phyloP scores from a whole-genome alignment of 2,113 vertebrate species.

The Rhea americana region DNA sequence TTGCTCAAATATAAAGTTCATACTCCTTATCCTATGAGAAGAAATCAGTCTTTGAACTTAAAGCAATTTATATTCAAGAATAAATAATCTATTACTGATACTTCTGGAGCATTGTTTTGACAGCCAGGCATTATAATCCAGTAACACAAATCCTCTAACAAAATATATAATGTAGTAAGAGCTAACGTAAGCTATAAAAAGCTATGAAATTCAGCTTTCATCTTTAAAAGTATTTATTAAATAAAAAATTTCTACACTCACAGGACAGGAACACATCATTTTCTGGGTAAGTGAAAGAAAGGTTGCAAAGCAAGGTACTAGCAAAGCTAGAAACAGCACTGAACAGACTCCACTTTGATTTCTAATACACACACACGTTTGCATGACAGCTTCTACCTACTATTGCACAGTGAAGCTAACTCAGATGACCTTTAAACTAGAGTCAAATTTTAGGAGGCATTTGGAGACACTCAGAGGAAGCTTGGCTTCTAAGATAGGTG shows the following conservation, averaged over 20 bases:
- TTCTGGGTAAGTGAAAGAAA: background rate
- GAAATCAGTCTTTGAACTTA: background rate
- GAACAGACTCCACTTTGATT: background rate
- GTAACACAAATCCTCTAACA: rapidly evolving
- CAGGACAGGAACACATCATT: rapidly evolving
- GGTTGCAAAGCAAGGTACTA: background rate
- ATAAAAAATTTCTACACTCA: background rate
- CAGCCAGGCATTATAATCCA: background rate
- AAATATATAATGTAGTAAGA: background rate
- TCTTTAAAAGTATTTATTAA: background rate
- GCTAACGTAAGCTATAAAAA: background rate
- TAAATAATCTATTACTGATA: background rate
- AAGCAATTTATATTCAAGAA: background rate
- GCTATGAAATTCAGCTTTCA: background rate
- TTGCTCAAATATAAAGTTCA: background rate
- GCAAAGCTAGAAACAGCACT: background rate
- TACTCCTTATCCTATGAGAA: background rate
- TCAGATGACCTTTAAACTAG: background rate
- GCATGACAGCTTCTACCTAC: background rate
- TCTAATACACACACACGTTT: background rate
- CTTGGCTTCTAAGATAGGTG: background rate
- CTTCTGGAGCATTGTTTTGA: no score
- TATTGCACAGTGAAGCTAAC: background rate
- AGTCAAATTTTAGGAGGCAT: background rate
- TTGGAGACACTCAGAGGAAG: background rate